Percentiles rank a stretch among this genome's conserved stretches.
Conservation (phyloP, 2,113 vertebrate species). For the Apeltes quadracus region DNA sequence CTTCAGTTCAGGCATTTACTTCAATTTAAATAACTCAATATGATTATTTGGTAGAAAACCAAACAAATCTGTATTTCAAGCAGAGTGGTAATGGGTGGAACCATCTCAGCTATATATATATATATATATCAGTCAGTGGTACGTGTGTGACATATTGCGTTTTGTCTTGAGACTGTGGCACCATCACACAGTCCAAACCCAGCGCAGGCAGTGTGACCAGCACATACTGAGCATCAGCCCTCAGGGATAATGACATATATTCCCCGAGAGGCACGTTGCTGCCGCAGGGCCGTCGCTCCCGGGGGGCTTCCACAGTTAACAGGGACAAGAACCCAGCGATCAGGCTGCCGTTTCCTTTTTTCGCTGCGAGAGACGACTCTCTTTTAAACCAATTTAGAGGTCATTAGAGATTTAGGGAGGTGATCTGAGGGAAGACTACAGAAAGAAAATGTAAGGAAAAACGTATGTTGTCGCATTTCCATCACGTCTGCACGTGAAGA, state of each 20-base stretch:
- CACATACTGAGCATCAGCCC: slow-evolving; percentile 42
- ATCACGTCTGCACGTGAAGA: neutral
- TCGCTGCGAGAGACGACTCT: slow-evolving; percentile 29
- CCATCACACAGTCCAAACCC: slow-evolving; percentile 10
- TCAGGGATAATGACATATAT: slow-evolving; percentile 51
- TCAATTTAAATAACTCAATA: slow-evolving; percentile 26
- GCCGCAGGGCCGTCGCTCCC: slow-evolving; percentile 42
- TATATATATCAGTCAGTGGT: neutral
- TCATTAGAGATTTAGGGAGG: slow-evolving; percentile 51
- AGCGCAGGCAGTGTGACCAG: slow-evolving; percentile 22
- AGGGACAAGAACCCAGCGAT: slow-evolving; percentile 43
- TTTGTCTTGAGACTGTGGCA: slow-evolving; percentile 18
- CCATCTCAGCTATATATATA: neutral
- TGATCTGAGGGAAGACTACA: slow-evolving; percentile 31
- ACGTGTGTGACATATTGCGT: neutral
- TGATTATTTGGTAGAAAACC: slow-evolving; percentile 1
- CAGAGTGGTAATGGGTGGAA: neutral
- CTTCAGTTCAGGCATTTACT: slow-evolving; percentile 23
- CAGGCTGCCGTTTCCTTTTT: slow-evolving; percentile 44
- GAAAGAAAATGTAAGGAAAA: neutral
- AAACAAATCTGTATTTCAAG: slow-evolving; percentile 1
- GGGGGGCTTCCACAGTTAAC: slow-evolving; percentile 36
- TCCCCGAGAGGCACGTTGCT: slow-evolving; percentile 47
- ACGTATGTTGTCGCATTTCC: neutral
- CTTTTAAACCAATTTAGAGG: slow-evolving; percentile 64